Base-by-base conservation (phyloP, 1,140 invertebrate genomes). In the Vollenhovia emeryi region DNA sequence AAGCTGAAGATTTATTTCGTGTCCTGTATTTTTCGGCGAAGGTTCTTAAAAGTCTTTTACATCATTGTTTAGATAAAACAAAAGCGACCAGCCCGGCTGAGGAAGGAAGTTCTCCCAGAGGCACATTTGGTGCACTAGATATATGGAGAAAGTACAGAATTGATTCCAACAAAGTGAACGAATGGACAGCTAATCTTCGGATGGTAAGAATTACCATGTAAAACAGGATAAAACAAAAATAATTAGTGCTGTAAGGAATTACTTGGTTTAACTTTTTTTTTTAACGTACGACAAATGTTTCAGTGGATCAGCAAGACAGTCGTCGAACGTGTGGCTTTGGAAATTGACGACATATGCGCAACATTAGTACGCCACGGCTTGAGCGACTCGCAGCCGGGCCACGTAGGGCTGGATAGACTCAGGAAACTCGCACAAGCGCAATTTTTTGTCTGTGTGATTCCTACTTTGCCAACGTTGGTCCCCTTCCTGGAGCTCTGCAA, bases 231-330 rank as follows among this genome's bases (percentile, higher is more conserved):
- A n/a, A n/a, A n/a, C n/a, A 52, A 45, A 13, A 83, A 33, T 15
- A 85, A 78, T 43, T 9, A 52, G 5, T 24, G 55, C n/a, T 55
- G 8, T 40, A 8, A 30, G 45, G 50, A 40, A 74, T 21, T 13
- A 3, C 21, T 6, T 45, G 13, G 74, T 60, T 82, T 50, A 30
- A 21, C n/a, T 45, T 7, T 6, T 40, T 45, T 7, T 6, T 40
- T 5, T 60, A 62, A 62, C 40, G 45, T 83, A 15, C 90, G 73
- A 74, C 30, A 64, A 64, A 68, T 86, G 62, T 95, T 95, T 52
- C 91, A 97, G 97, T 98, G 97, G 97, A 96, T 98, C 55, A 97
- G 97, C 50, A 96, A 96, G 88, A 98, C 97, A 5, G 97, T 98
- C 80, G 93, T 98, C 18, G 95, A 96, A 89, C 95, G 96, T 59